Percentiles rank a stretch among this genome's conserved stretches.
phyloP scores from a whole-genome alignment of 2,797 vertebrate species.

The Tamandua tetradactyla region DNA sequence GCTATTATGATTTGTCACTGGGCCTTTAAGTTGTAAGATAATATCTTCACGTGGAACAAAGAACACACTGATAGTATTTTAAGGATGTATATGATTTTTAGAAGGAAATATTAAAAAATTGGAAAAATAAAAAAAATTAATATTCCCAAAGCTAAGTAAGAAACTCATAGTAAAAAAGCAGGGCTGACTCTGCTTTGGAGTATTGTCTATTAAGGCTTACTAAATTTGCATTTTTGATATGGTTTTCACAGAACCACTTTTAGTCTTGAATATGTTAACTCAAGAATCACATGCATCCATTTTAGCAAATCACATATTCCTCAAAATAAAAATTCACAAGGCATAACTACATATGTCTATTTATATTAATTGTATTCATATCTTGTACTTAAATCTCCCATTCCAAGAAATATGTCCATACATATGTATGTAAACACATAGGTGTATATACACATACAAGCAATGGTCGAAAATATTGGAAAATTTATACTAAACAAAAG shows the following conservation, averaged over 20 bases:
- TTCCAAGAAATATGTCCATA: neutral
- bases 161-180: neutral
- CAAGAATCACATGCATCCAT: conserved; percentile 13
- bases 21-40: conserved; percentile 16
- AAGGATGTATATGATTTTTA: neutral
- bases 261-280: conserved; percentile 29
- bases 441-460: neutral
- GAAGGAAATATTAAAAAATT: neutral
- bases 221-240: conserved; percentile 40
- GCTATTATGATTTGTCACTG: neutral
- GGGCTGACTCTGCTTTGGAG: neutral
- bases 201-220: neutral
- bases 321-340: neutral
- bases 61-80: neutral
- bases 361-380: neutral
- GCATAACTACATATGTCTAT: neutral
- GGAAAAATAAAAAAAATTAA: neutral
- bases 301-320: conserved; percentile 9
- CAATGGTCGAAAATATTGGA: neutral
- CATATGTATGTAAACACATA: neutral
- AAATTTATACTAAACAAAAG: neutral
- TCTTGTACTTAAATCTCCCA: conserved; percentile 4
- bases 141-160: neutral
- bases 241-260: conserved; percentile 31
- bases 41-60: conserved; percentile 24